Evolutionary conservation across 1,140 invertebrate species (phyloP).

Genomic region (Drosophila arizonae): DNA sequence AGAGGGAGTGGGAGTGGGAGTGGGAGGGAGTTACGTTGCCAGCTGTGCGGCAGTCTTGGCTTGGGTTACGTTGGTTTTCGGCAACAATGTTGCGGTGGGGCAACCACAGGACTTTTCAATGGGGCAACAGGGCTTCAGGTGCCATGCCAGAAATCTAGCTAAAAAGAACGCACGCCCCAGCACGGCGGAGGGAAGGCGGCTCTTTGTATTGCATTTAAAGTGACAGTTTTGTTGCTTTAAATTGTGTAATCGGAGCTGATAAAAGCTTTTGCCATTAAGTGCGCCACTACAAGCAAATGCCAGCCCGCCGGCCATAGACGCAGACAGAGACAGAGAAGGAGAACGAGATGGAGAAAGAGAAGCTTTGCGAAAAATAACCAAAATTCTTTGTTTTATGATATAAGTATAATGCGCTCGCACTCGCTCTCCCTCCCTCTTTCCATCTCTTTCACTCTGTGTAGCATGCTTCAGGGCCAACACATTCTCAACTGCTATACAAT

Average conservation of each 20-base stretch:
- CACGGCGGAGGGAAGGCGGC: background rate
- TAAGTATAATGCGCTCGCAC: constrained; percentile 22
- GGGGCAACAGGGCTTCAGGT: constrained; percentile 55
- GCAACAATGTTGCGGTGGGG: constrained; percentile 76
- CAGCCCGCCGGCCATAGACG: background rate
- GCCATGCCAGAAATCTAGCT: constrained; percentile 40
- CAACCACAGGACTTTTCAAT: constrained; percentile 66
- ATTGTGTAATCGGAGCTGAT: constrained; percentile 77
- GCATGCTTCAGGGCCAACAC: constrained; percentile 11
- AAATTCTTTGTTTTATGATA: constrained; percentile 53
- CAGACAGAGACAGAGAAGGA: background rate
- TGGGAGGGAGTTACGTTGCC: too few relatives aligned
- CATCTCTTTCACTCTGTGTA: background rate
- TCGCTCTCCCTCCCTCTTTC: background rate
- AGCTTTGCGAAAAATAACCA: constrained; percentile 40
- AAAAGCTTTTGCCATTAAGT: constrained; percentile 70
- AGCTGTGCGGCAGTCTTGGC: constrained; percentile 48
- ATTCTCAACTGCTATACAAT: constrained; percentile 1
- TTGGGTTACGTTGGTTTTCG: constrained; percentile 74
- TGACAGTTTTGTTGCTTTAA: constrained; percentile 75
- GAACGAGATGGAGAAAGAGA: background rate
- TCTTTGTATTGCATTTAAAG: constrained; percentile 68
- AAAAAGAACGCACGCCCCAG: background rate
- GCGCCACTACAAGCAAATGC: constrained; percentile 22
- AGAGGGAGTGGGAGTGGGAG: background rate